Conservation (phyloP, 2,113 vertebrate genomes). For the Zosterops lateralis region DNA sequence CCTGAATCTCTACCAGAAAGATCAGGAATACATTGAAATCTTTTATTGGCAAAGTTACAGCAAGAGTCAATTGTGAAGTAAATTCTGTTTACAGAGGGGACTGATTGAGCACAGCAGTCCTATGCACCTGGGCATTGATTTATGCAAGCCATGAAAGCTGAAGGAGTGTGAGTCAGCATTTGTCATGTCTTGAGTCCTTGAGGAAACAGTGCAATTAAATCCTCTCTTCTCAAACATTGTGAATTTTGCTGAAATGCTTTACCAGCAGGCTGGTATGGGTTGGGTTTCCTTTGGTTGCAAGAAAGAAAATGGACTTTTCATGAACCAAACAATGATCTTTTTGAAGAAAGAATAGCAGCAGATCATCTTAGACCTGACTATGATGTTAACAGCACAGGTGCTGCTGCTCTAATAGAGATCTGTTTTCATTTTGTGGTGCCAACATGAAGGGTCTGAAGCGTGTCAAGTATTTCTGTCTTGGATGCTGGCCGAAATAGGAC, state of each 20-base stretch:
- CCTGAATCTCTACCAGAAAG: not conserved
- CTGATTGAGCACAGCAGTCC: not conserved
- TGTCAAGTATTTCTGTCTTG: not conserved
- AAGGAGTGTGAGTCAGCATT: not conserved
- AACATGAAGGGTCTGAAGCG: not conserved
- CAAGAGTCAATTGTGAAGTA: not conserved
- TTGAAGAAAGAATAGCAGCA: not conserved
- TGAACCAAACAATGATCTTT: not conserved
- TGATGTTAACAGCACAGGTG: not conserved
- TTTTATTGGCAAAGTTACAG: not conserved
- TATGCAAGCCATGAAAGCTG: not conserved
- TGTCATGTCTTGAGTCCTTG: not conserved
- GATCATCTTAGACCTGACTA: not conserved
- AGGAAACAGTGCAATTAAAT: not conserved
- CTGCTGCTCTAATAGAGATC: not conserved
- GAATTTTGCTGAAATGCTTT: not conserved
- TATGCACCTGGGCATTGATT: not conserved
- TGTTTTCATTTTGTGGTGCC: not conserved
- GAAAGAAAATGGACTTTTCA: not conserved
- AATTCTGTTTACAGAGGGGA: not conserved
- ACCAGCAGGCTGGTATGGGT: not conserved
- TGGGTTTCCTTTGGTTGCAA: not conserved
- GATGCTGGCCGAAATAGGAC: not conserved
- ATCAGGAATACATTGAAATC: not conserved
- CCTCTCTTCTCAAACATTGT: not conserved